Evolutionary conservation across 2,888 invertebrate species (phyloP).

Genomic region (Eretmocerus hayati): DNA sequence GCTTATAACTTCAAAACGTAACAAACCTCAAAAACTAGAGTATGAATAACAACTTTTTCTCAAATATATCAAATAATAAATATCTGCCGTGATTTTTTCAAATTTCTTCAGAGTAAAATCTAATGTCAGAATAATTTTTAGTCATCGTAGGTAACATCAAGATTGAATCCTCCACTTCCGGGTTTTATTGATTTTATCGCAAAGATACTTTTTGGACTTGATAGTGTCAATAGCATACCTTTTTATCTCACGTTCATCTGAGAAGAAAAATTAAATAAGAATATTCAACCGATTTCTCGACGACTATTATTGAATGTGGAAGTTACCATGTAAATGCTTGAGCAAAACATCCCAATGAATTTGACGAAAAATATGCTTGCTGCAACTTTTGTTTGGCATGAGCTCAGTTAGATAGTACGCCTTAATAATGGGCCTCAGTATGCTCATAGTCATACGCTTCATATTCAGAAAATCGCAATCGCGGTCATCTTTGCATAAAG

Average conservation of each 20-base stretch:
- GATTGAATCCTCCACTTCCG: neutral
- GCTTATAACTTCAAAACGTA: too few relatives aligned
- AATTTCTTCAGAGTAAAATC: too few relatives aligned
- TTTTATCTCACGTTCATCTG: neutral
- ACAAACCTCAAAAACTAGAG: too few relatives aligned
- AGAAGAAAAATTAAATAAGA: neutral
- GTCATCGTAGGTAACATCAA: too few relatives aligned
- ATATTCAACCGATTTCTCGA: neutral
- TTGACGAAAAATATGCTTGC: neutral
- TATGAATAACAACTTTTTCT: too few relatives aligned
- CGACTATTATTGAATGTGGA: neutral
- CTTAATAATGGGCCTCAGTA: constrained; percentile 1
- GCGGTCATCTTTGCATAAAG: neutral
- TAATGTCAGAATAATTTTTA: too few relatives aligned
- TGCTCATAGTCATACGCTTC: too few relatives aligned
- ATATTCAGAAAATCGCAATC: too few relatives aligned
- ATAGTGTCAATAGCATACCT: neutral
- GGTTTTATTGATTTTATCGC: neutral
- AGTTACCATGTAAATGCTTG: constrained; percentile 3
- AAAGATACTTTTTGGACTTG: neutral
- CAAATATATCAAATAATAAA: too few relatives aligned
- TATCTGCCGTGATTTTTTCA: too few relatives aligned
- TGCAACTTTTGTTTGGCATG: neutral
- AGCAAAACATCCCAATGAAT: constrained; percentile 1
- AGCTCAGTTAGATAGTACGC: constrained; percentile 1